These are phyloP conservation scores for Druon quercuslanigerum DNA, from an alignment of 1,140 invertebrate genomes.

Conservation along the genomic window DNA sequence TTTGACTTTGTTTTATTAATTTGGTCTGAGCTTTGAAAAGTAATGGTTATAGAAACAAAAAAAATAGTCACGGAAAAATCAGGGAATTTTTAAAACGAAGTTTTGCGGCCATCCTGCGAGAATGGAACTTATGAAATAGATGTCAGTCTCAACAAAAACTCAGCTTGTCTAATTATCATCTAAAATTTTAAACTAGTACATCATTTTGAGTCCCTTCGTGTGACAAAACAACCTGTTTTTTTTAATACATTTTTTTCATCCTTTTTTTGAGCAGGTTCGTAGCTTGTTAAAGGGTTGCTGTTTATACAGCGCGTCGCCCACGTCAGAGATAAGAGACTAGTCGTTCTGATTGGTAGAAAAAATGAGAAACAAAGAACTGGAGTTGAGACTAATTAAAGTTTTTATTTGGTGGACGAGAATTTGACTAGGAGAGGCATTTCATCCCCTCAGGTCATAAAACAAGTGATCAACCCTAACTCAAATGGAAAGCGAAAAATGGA, in stretches of 20 bases:
- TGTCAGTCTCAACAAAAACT: too few species aligned
- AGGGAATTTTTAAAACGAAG: too few species aligned
- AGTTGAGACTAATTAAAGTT: slow-evolving; percentile 10
- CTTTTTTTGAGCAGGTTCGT: slow-evolving; percentile 18
- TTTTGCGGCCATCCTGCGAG: too few species aligned
- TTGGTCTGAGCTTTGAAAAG: too few species aligned
- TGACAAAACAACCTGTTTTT: not conserved
- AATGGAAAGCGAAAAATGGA: slow-evolving; percentile 39
- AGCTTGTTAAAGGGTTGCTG: slow-evolving; percentile 24
- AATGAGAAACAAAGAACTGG: slow-evolving; percentile 15
- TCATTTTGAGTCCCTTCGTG: not conserved
- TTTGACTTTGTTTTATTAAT: too few species aligned
- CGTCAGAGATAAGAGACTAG: slow-evolving; percentile 29
- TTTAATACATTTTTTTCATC: not conserved
- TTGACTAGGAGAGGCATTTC: not conserved
- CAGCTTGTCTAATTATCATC: not conserved
- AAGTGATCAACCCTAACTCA: slow-evolving; percentile 32
- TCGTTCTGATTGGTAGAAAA: slow-evolving; percentile 26
- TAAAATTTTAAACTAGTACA: not conserved
- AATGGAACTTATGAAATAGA: too few species aligned
- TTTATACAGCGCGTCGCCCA: slow-evolving; percentile 19
- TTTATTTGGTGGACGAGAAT: not conserved
- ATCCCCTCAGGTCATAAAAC: not conserved
- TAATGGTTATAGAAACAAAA: too few species aligned
- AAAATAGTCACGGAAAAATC: too few species aligned